phyloP scores from a whole-genome alignment of 64 coral and sea anemone genomes.

The Stichodactyla helianthus region DNA sequence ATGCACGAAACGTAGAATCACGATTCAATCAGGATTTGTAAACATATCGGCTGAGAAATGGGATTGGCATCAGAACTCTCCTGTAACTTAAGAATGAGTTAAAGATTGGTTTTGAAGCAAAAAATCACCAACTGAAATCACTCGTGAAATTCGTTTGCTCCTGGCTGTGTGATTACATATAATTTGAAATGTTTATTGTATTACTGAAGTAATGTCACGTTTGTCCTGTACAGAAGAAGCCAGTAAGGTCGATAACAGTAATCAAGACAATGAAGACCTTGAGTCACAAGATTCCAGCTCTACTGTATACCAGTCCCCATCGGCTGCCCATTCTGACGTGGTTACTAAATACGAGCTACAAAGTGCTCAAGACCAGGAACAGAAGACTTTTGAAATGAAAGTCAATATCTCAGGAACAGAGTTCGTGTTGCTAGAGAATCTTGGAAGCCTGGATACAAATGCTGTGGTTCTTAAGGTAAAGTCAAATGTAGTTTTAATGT shows the following conservation, averaged over 20 bases:
- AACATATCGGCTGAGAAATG: too few species aligned
- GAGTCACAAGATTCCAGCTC: background rate
- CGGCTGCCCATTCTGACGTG: slow-evolving; percentile 67
- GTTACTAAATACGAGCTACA: slow-evolving; percentile 68
- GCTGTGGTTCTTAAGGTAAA: slow-evolving; percentile 87
- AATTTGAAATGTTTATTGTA: too few species aligned
- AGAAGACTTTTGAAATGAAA: slow-evolving; percentile 97
- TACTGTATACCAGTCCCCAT: slow-evolving; percentile 10
- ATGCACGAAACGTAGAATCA: too few species aligned
- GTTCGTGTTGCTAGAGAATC: slow-evolving; percentile 89
- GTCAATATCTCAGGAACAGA: slow-evolving; percentile 95
- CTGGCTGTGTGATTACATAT: too few species aligned
- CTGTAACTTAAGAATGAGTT: too few species aligned
- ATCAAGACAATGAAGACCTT: background rate
- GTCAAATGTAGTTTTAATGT: background rate
- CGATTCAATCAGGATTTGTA: too few species aligned
- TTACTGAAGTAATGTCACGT: too few species aligned
- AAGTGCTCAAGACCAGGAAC: slow-evolving; percentile 50
- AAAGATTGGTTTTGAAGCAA: too few species aligned
- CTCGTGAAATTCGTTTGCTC: too few species aligned
- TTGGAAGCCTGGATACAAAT: slow-evolving; percentile 72
- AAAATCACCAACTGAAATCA: too few species aligned
- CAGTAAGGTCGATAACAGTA: slow-evolving; percentile 1
- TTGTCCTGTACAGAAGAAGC: background rate
- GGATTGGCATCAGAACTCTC: too few species aligned